Conservation (phyloP, 2,888 invertebrate genomes). For the Chouioia cunea region DNA sequence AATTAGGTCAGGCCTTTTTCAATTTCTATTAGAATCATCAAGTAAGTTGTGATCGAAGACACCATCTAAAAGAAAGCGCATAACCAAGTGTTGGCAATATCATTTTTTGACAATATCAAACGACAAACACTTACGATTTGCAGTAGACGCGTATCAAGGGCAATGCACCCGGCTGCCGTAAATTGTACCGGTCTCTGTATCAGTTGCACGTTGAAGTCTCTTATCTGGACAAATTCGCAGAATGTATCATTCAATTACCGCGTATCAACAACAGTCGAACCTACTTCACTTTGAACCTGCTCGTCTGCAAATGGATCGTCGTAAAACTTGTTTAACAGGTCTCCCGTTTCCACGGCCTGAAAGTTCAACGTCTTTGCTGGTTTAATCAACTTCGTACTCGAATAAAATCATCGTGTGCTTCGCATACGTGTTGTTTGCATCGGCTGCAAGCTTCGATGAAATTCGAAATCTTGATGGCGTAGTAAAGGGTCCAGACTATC, state of each 20-base stretch:
- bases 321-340: slow-evolving; percentile 58
- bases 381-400: slow-evolving; percentile 36
- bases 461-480: slow-evolving; percentile 11
- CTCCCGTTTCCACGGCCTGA: slow-evolving; percentile 55
- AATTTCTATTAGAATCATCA: slow-evolving; percentile 59
- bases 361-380: background rate
- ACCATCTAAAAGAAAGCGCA: slow-evolving; percentile 49
- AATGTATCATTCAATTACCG: too few relatives aligned
- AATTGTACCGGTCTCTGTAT: slow-evolving; percentile 57
- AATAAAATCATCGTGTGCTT: slow-evolving; percentile 38
- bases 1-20: background rate
- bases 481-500: slow-evolving; percentile 19
- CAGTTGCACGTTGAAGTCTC: slow-evolving; percentile 56
- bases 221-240: slow-evolving; percentile 51
- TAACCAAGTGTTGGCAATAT: background rate
- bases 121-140: slow-evolving; percentile 51
- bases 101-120: background rate
- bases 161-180: slow-evolving; percentile 57
- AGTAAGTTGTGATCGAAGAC: slow-evolving; percentile 57
- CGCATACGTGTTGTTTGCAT: slow-evolving; percentile 24
- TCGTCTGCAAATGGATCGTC: slow-evolving; percentile 54
- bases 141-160: slow-evolving; percentile 54
- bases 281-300: slow-evolving; percentile 55
- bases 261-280: background rate
- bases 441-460: slow-evolving; percentile 14